Evolutionary conservation across 2,888 invertebrate species (phyloP).

Genomic region (Entomobrya multifasciata): DNA sequence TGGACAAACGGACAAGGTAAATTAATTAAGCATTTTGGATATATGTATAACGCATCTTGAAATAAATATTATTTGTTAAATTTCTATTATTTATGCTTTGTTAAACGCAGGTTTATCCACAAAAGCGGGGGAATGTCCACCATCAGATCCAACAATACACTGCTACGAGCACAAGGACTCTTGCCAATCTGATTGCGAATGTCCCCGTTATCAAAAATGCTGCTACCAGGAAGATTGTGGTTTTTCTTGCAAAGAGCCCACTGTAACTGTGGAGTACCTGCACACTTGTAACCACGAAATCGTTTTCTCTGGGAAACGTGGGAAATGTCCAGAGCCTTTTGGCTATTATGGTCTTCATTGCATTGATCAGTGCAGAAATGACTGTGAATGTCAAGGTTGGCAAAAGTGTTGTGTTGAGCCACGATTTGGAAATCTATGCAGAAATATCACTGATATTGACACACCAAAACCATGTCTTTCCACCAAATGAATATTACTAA

Average conservation of each 20-base stretch:
- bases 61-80: no score
- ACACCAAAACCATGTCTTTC: no score
- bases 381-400: background rate
- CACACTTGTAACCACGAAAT: background rate
- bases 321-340: background rate
- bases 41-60: no score
- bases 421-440: background rate
- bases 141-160: background rate
- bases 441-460: no score
- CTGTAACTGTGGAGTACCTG: background rate
- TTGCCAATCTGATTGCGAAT: background rate
- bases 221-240: constrained; percentile 3
- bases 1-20: no score
- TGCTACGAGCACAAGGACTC: background rate
- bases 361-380: background rate
- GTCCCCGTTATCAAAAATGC: background rate
- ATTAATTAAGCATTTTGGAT: no score
- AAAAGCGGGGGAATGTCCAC: background rate
- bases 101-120: no score
- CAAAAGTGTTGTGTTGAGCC: background rate
- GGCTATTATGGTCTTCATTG: background rate
- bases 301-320: background rate
- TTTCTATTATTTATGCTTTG: no score
- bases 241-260: background rate
- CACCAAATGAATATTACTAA: no score